These are phyloP conservation scores for Heliconius melpomene DNA, from an alignment of 1,140 invertebrate species.

Conservation along the genomic window DNA sequence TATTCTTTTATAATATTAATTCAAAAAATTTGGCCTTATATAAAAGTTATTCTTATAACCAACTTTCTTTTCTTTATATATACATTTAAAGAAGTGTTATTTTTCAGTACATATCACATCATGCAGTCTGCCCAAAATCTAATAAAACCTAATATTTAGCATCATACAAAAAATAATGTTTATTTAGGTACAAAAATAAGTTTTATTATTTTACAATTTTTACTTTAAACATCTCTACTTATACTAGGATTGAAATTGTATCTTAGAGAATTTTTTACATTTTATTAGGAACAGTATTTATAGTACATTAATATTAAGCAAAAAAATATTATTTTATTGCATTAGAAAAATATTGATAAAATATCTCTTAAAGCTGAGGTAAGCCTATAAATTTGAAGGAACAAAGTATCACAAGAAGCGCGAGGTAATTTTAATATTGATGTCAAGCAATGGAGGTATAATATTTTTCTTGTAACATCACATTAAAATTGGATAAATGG, in stretches of 20 bases:
- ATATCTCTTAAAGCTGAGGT: constrained; percentile 19
- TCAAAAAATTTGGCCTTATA: background rate
- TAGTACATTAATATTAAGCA: background rate
- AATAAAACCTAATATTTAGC: constrained; percentile 20
- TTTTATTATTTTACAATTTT: constrained; percentile 7
- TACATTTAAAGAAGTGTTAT: constrained; percentile 1
- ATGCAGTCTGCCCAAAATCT: constrained; percentile 36
- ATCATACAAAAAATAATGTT: constrained; percentile 26
- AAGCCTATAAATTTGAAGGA: constrained; percentile 16
- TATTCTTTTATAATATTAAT: constrained; percentile 15
- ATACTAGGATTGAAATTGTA: background rate
- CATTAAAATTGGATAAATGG: background rate
- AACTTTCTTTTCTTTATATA: background rate
- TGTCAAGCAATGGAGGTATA: background rate
- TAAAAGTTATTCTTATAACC: background rate
- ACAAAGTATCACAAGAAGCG: constrained; percentile 21
- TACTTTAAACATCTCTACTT: constrained; percentile 8
- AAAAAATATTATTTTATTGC: background rate
- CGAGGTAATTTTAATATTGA: constrained; percentile 17
- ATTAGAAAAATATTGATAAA: constrained; percentile 10
- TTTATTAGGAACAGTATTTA: background rate
- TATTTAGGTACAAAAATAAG: constrained; percentile 41
- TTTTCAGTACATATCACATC: constrained; percentile 35
- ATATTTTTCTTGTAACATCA: background rate
- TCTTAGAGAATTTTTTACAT: background rate